These are phyloP conservation scores for Amblyornis subalaris DNA, from an alignment of 2,113 vertebrate genomes.

Conservation along the genomic window DNA sequence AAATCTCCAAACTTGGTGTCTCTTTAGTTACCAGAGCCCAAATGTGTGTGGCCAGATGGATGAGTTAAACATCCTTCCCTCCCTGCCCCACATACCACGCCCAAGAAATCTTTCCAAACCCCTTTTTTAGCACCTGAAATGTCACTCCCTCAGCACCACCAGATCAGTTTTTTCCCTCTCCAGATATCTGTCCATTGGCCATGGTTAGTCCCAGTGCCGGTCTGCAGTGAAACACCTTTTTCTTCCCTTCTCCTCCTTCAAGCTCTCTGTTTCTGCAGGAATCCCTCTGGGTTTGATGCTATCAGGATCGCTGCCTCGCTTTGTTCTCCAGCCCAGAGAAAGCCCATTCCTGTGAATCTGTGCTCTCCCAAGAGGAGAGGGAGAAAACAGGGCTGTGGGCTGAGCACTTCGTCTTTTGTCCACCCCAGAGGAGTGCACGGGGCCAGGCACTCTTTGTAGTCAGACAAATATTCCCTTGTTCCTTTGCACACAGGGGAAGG, in stretches of 20 bases:
- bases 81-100: too few relatives aligned
- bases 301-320: rapidly evolving
- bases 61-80: neutral
- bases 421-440: neutral
- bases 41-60: rapidly evolving
- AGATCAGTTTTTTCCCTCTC: neutral
- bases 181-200: rapidly evolving
- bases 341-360: rapidly evolving
- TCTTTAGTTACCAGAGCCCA: neutral
- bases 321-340: neutral
- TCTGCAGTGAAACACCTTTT: neutral
- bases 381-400: neutral
- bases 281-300: neutral
- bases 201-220: rapidly evolving
- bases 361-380: neutral
- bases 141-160: neutral
- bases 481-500: neutral
- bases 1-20: neutral
- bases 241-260: neutral
- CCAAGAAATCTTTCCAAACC: neutral
- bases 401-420: neutral
- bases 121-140: neutral
- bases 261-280: neutral
- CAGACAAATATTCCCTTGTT: neutral
- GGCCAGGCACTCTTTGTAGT: neutral